Evolutionary conservation across 2,113 vertebrate species (phyloP).

Genomic region (Mustela lutreola): DNA sequence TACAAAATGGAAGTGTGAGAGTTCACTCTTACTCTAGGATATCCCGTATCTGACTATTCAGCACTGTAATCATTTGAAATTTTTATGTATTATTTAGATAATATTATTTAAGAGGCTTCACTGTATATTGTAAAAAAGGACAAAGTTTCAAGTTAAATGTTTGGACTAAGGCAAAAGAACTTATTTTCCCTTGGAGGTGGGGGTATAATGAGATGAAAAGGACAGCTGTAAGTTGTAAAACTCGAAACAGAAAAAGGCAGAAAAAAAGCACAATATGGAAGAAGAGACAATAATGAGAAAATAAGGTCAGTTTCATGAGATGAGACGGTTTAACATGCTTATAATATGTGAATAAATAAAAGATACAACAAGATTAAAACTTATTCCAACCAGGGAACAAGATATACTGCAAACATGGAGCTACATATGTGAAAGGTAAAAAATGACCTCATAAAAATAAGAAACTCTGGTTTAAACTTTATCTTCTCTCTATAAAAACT

Average conservation of each 20-base stretch:
- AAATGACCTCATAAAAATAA: conserved; percentile 52
- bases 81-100: conserved; percentile 22
- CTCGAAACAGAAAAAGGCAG: not conserved
- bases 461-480: conserved; percentile 52
- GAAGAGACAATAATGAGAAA: not conserved
- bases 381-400: not conserved
- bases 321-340: not conserved
- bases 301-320: not conserved
- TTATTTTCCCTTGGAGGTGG: not conserved
- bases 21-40: not conserved
- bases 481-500: conserved; percentile 21
- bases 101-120: conserved; percentile 48
- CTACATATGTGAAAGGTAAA: conserved; percentile 7
- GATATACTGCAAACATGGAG: not conserved
- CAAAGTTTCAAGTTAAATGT: conserved; percentile 19
- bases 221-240: not conserved
- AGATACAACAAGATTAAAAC: not conserved
- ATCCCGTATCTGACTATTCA: not conserved
- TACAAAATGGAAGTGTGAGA: not conserved
- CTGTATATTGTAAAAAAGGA: not conserved
- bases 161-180: conserved; percentile 1
- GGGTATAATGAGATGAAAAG: not conserved
- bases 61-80: not conserved
- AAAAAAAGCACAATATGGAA: not conserved
- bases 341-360: not conserved